Percentiles rank a stretch among this genome's conserved stretches.
phyloP scores from a whole-genome alignment of 2,797 vertebrate genomes.

The Bradypodion ventrale region DNA sequence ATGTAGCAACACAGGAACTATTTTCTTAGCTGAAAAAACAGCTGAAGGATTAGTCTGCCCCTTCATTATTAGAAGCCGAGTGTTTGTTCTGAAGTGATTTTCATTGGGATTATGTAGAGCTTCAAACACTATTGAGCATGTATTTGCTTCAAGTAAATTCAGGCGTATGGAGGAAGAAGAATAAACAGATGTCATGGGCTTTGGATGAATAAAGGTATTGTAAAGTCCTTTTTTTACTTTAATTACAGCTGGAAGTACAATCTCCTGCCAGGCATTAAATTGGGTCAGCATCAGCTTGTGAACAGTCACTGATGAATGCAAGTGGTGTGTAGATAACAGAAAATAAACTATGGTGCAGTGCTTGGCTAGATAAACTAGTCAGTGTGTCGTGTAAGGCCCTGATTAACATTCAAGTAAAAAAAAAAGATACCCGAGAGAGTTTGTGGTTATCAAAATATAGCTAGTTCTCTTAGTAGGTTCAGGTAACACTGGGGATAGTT shows the following conservation, averaged over 20 bases:
- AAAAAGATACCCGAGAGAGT: conserved; percentile 66
- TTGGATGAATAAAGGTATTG: conserved; percentile 52
- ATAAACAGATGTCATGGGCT: conserved; percentile 56
- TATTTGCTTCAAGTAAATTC: conserved; percentile 33
- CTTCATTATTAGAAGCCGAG: conserved; percentile 40
- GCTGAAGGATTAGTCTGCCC: conserved; percentile 33
- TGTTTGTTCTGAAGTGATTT: conserved; percentile 48
- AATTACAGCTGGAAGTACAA: conserved; percentile 65
- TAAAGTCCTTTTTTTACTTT: conserved; percentile 58
- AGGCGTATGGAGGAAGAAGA: conserved; percentile 22
- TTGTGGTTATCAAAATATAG: conserved; percentile 50
- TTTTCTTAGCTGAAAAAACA: conserved; percentile 38
- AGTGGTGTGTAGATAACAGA: conserved; percentile 46
- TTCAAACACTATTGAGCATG: conserved; percentile 20
- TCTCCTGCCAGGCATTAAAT: conserved; percentile 74
- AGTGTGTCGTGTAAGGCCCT: conserved; percentile 49
- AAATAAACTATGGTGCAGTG: conserved; percentile 37
- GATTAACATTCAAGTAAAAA: conserved; percentile 65
- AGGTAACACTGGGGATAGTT: conserved; percentile 51
- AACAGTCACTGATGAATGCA: conserved; percentile 52
- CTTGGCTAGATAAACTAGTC: conserved; percentile 45
- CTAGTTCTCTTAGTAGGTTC: conserved; percentile 58
- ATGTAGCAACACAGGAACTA: neutral
- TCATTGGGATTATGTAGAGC: conserved; percentile 19
- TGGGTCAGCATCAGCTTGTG: conserved; percentile 70